Evolutionary conservation across 1,140 invertebrate genomes (phyloP).

Genomic region (Triops longicaudatus): DNA sequence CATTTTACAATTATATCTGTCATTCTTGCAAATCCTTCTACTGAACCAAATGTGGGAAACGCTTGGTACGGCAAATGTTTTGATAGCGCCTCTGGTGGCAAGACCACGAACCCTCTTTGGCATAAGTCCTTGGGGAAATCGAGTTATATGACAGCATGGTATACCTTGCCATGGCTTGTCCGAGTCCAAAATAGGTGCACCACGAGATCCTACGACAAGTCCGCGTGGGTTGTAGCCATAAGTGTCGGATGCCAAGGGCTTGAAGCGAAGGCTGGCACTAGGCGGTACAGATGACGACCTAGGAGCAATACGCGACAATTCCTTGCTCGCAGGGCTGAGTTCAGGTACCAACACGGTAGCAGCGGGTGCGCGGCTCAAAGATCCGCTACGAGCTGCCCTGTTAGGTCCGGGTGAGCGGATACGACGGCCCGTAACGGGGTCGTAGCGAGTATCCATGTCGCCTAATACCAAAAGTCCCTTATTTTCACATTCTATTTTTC

Average conservation of each 20-base stretch:
- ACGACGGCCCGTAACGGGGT: conserved; percentile 6
- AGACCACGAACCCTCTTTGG: too few species aligned
- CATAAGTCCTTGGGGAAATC: too few species aligned
- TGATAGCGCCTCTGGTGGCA: too few species aligned
- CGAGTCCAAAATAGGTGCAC: neutral
- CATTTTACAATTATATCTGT: too few species aligned
- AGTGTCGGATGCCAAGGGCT: conserved; percentile 26
- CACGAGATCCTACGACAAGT: conserved; percentile 7
- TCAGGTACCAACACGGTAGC: conserved; percentile 16
- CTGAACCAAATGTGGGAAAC: too few species aligned
- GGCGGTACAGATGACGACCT: conserved; percentile 16
- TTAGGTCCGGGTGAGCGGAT: neutral
- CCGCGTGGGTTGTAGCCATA: conserved; percentile 29
- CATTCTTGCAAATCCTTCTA: too few species aligned
- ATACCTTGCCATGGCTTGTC: neutral
- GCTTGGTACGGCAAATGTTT: too few species aligned
- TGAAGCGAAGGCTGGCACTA: conserved; percentile 22
- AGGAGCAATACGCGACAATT: conserved; percentile 7
- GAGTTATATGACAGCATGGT: too few species aligned
- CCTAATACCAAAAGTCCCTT: neutral
- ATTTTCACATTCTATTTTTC: neutral
- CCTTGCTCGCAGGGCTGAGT: neutral
- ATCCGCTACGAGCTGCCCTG: neutral
- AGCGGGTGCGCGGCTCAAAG: neutral
- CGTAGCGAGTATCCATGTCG: conserved; percentile 30